Evolutionary conservation across 2,888 invertebrate species (phyloP).

Genomic region (Cerastis leucographa): DNA sequence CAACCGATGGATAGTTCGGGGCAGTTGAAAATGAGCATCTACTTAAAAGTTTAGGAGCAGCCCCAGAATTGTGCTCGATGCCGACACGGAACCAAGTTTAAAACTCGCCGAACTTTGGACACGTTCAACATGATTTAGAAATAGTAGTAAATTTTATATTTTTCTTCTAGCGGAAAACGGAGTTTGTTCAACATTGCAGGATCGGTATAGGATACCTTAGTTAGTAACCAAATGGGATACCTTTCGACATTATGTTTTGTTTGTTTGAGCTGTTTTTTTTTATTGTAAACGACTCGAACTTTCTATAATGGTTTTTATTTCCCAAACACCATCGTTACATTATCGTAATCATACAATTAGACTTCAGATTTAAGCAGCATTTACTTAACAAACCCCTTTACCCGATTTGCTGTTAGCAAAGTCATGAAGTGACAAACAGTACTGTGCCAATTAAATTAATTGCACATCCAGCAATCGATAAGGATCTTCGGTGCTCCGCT

Average conservation of each 20-base stretch:
- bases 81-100: conserved; percentile 56
- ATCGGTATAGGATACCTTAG: neutral
- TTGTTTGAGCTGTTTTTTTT: neutral
- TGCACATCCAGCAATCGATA: conserved; percentile 70
- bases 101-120: conserved; percentile 47
- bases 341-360: neutral
- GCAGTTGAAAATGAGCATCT: conserved; percentile 73
- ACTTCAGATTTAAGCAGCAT: neutral
- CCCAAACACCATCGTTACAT: neutral
- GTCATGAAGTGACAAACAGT: conserved; percentile 47
- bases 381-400: neutral
- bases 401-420: conserved; percentile 21
- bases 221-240: neutral
- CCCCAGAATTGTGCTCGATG: conserved; percentile 42
- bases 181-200: neutral
- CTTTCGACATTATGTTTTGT: neutral
- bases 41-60: conserved; percentile 68
- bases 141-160: conserved; percentile 12
- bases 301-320: neutral
- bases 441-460: conserved; percentile 63
- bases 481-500: conserved; percentile 70
- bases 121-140: conserved; percentile 18
- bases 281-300: neutral
- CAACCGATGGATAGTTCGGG: conserved; percentile 63
- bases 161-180: neutral